Evolutionary conservation across 2,113 vertebrate species (phyloP).

Genomic region (Thermophis baileyi): DNA sequence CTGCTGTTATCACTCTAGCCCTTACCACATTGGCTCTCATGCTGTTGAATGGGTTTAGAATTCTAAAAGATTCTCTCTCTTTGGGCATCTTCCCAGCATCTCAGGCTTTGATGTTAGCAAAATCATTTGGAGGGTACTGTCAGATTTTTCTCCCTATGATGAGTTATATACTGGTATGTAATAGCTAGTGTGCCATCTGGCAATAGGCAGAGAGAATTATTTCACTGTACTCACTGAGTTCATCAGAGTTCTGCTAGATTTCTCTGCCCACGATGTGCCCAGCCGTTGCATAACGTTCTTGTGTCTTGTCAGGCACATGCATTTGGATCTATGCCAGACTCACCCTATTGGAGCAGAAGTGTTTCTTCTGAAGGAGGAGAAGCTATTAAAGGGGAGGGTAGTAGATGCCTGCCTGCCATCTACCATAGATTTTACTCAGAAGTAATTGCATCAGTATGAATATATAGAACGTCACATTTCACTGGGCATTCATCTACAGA

Average conservation of each 20-base stretch:
- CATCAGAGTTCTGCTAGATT: conserved; percentile 42
- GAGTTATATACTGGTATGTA: neutral
- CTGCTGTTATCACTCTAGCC: neutral
- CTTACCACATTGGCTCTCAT: neutral
- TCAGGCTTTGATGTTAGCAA: neutral
- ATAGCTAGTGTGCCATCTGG: neutral
- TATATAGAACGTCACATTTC: neutral
- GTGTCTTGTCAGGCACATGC: conserved; percentile 4
- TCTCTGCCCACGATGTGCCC: conserved; percentile 38
- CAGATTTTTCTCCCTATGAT: neutral
- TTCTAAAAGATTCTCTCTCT: neutral
- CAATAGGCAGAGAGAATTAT: neutral
- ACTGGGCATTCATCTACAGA: conserved; percentile 10
- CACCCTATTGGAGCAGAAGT: conserved; percentile 30
- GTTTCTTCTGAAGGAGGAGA: conserved; percentile 41
- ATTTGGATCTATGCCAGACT: conserved; percentile 33
- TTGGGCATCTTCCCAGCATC: neutral
- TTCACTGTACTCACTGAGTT: neutral
- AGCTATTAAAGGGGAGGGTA: conserved; percentile 39
- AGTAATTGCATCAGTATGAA: neutral
- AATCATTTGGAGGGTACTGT: neutral
- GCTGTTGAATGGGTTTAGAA: neutral
- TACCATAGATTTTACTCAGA: conserved; percentile 24
- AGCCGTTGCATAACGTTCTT: conserved; percentile 40
- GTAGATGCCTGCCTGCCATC: conserved; percentile 27